Conservation (phyloP, 2,113 vertebrate genomes). For the Dolichallabes microphthalmus region DNA sequence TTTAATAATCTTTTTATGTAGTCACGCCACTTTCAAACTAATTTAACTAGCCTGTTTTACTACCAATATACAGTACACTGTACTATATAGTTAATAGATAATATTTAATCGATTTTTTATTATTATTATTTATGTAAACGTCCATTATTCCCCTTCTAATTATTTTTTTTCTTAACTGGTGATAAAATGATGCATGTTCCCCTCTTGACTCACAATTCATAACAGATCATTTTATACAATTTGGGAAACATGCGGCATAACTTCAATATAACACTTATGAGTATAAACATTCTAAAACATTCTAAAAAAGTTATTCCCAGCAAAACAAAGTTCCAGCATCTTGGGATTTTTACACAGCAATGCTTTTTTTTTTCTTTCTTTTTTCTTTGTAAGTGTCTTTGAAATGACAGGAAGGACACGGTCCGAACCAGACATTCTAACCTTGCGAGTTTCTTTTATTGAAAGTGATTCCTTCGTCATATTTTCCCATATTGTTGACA, state of each 20-base stretch:
- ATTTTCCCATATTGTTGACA: not conserved
- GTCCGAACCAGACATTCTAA: slow-evolving; percentile 3
- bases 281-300: slow-evolving; percentile 14
- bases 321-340: not conserved
- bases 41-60: not conserved
- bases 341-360: not conserved
- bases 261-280: not conserved
- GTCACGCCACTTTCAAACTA: too few relatives aligned
- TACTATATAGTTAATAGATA: too few relatives aligned
- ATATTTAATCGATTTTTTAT: not conserved
- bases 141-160: not conserved
- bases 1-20: not conserved
- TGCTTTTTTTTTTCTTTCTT: not conserved
- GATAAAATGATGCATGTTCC: not conserved
- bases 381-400: slow-evolving; percentile 7
- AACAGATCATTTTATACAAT: not conserved
- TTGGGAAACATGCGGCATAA: not conserved
- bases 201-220: not conserved
- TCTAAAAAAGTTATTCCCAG: slow-evolving; percentile 6
- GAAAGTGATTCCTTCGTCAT: not conserved
- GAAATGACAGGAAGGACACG: not conserved
- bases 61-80: not conserved
- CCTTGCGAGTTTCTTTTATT: not conserved
- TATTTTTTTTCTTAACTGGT: not conserved
- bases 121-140: not conserved